Base-by-base conservation (phyloP, 2,888 invertebrate genomes). In the Leptinotarsa tumamoca region DNA sequence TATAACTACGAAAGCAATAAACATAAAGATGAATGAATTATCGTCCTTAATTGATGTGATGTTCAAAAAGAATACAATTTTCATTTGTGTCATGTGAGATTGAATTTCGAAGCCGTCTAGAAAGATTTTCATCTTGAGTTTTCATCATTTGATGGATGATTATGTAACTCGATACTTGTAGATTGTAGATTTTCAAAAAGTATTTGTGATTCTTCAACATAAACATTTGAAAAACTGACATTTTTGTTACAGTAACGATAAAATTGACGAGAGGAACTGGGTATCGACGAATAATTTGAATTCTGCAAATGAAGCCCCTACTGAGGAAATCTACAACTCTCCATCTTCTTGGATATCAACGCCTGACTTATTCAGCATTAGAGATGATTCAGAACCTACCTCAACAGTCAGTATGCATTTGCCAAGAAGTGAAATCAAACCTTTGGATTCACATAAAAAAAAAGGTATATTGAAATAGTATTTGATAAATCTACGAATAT, bases 341-440 rank as follows among this genome's bases (percentile, higher is more conserved):
- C 88, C 88, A 68, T 89, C 92, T 82, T 93, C 94, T 82, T 96
- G 95, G 95, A 94, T 94, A 85, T 96, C 95, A 81, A 94, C 95
- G 81, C 94, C 95, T 82, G 95, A 95, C 89, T 90, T 95, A 86
- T 93, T 93, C 78, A 92, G 92, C 81, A 89, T 90, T 84, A 87
- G 89, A 82, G 92, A 92, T 81, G 90, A 90, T 83, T 90, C 92
- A 76, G 92, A 91, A 83, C 91, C 93, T 69, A 91, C 93, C 82
- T 88, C 88, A 58, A 93, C 94, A 68, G 89, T 94, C 82, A 94
- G 92, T 87, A 89, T 95, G 78, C 93, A 92, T 81, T 89, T 94
- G 83, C 94, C 94, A 69, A 91, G 91, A 84, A 90, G 93, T 80
- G 90, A 92, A 82, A 90, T 91, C 79, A 92, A 92, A 68, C 92